Evolutionary conservation across 64 coral and sea anemone species (phyloP).

Genomic region (Platygyra sinensis): DNA sequence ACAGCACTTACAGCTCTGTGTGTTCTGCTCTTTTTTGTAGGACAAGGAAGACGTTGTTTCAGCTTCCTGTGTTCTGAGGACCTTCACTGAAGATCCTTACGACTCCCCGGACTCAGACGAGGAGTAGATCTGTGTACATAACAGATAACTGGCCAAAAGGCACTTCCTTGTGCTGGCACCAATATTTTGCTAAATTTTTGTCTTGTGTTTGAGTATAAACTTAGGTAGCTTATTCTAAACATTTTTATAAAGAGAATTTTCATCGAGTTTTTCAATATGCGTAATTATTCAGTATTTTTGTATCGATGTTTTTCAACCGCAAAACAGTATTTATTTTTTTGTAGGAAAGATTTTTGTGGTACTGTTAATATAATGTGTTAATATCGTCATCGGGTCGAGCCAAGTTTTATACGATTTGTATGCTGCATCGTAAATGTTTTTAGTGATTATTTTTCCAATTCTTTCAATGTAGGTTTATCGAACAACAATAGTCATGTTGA

Average conservation of each 20-base stretch:
- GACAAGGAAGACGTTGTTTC: conserved; percentile 63
- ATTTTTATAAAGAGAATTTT: conserved; percentile 1
- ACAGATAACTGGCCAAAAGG: not conserved
- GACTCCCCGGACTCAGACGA: conserved; percentile 53
- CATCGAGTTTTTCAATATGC: not conserved
- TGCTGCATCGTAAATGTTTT: too few relatives aligned
- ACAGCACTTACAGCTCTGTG: too few relatives aligned
- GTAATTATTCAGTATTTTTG: not conserved
- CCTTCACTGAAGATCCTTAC: conserved; percentile 60
- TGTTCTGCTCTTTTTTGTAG: not conserved
- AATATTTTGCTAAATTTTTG: not conserved
- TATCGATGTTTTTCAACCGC: not conserved
- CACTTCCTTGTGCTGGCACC: not conserved
- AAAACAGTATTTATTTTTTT: conserved; percentile 21
- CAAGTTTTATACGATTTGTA: too few relatives aligned
- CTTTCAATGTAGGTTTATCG: not conserved
- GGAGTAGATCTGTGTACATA: conserved; percentile 21
- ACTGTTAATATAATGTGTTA: not conserved
- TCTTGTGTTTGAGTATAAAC: not conserved
- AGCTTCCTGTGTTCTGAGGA: conserved; percentile 63
- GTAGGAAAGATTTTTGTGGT: conserved; percentile 6
- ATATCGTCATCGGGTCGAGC: too few relatives aligned
- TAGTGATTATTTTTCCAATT: not conserved
- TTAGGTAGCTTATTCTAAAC: not conserved
- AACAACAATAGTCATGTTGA: not conserved